Evolutionary conservation across 2,113 vertebrate genomes (phyloP), one percentile per base, ranked within the genome.

Genomic region (Tragelaphus buxtoni): DNA sequence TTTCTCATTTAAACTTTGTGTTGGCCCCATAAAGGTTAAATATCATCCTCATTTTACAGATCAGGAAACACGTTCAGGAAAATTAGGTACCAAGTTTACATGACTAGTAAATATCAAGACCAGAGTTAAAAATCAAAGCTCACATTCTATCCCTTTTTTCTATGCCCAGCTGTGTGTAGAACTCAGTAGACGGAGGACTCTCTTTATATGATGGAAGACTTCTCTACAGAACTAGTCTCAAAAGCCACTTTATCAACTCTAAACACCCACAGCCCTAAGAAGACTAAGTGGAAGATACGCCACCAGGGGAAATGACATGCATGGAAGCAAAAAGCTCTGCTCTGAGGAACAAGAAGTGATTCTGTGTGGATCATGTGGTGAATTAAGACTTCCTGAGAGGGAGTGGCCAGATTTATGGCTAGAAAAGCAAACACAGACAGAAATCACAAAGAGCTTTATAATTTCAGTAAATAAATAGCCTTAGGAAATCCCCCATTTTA

Each of bases 341-440:
- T 79, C 61, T 55, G 55, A 96, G 51, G 77, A 96, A 93, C 61
- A 92, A 95, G 97, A 96, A 93, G 74, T 84, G 88, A 77, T 61
- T 96, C 91, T 84, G 2, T 39, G 61, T 35, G 58, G 81, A 84
- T 42, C 82, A 20, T 86, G 61, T 83, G 72, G 30, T 80, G 11
- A 93, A 81, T 88, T 42, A 84, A 84, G 82, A 85, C 58, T 90
- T 60, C 80, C 55, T 83, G 12, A 60, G 10, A 6, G 42, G 53
- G 58, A 69, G 60, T 26, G 26, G 42, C 85, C 60, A 51, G n/a
- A 84, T 74, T 74, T 12, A 51, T 11, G 10, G 32, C 81, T 91
- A 10, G 85, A 96, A 97, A 91, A 95, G 56, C 47, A 87, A 97
- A 90, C 53, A 69, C 2, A 91, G 65, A 76, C 35, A 88, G 95